Evolutionary conservation across 1,140 invertebrate genomes (phyloP).

Genomic region (Philotrypesis tridentata): DNA sequence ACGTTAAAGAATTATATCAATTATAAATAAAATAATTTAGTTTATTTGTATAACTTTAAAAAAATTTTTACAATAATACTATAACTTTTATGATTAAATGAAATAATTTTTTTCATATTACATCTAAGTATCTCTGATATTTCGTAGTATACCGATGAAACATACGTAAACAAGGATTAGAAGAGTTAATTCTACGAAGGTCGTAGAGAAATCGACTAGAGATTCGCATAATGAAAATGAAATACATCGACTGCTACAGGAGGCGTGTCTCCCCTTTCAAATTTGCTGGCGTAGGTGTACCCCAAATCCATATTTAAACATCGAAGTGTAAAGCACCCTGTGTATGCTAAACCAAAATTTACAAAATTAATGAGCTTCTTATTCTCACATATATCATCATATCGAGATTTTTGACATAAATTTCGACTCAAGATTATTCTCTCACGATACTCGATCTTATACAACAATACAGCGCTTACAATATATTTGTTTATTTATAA

Average conservation of each 20-base stretch:
- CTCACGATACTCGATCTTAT: too few relatives aligned
- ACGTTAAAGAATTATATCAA: too few relatives aligned
- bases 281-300: slow-evolving; percentile 48
- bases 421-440: background rate
- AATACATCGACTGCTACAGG: background rate
- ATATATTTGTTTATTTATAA: too few relatives aligned
- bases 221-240: background rate
- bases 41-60: too few relatives aligned
- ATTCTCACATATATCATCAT: too few relatives aligned
- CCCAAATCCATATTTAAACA: slow-evolving; percentile 48
- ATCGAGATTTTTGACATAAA: background rate
- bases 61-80: too few relatives aligned
- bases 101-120: too few relatives aligned
- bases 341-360: background rate
- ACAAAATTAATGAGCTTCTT: background rate
- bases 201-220: background rate
- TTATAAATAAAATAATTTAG: too few relatives aligned
- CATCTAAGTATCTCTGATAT: too few relatives aligned
- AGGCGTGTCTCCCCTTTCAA: background rate
- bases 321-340: background rate
- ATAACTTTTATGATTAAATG: too few relatives aligned
- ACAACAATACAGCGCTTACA: too few relatives aligned
- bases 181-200: background rate
- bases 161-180: background rate
- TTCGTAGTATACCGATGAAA: background rate